Base-by-base conservation (phyloP, 2,113 vertebrate species). In the Scalopus aquaticus region DNA sequence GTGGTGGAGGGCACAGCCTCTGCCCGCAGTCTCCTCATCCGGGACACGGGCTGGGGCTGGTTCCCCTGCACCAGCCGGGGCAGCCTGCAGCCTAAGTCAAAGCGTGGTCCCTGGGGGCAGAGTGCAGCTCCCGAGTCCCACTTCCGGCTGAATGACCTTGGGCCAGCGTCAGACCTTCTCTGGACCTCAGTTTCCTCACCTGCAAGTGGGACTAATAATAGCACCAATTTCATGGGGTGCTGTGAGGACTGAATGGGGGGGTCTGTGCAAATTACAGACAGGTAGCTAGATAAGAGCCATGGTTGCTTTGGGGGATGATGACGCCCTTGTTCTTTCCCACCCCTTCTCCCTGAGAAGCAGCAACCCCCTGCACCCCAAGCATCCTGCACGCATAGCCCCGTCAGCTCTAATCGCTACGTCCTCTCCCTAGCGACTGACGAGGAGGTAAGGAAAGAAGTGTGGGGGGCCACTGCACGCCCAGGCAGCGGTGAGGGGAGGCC, bases 1-100 rank as follows among this genome's bases (percentile, higher is more conserved):
- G 9, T 44, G 5, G 5, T 44, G 44, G 44, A 44, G 44, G 44
- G 44, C n/a, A n/a, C n/a, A n/a, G n/a, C n/a, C n/a, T n/a, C n/a
- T n/a, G n/a, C n/a, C n/a, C n/a, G n/a, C n/a, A n/a, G n/a, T n/a
- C n/a, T n/a, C n/a, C n/a, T n/a, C n/a, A n/a, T n/a, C n/a, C n/a
- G n/a, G n/a, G n/a, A n/a, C n/a, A n/a, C n/a, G n/a, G 44, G 44
- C 44, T 46, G 44, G 44, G 44, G 44, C 10, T 6, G 44, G 44
- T 46, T 10, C 44, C 44, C 44, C 72, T n/a, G n/a, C 2, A 12
- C 0, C 0, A 1, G 1, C 3, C 16, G 19, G 70, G 28, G 30
- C 5, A 1, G 0, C 44, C 44, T 46, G 10, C 44, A 6, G 44
- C 44, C 46, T 49, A 44, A 44, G 44, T 44, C n/a, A 15, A 30